Percentiles rank a stretch among this genome's conserved stretches.
phyloP scores from a whole-genome alignment of 2,113 vertebrate genomes.

The Hirundichthys speculiger region DNA sequence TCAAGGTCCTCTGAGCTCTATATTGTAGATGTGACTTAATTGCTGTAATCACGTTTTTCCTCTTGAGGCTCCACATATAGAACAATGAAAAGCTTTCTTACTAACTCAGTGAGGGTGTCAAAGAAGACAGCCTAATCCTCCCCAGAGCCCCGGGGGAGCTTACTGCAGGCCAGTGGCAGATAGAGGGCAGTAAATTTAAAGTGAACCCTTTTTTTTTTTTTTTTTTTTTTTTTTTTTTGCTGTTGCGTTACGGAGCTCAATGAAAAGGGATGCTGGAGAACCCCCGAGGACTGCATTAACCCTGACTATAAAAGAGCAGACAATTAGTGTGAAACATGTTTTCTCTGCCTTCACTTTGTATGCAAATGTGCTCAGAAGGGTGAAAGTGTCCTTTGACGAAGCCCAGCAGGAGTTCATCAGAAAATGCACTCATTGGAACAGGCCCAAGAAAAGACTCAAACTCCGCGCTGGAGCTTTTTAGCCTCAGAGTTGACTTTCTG shows the following conservation, averaged over 20 bases:
- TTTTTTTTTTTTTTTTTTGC: neutral
- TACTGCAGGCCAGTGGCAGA: slow-evolving; percentile 69
- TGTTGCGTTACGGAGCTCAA: slow-evolving; percentile 48
- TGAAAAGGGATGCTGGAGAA: slow-evolving; percentile 75
- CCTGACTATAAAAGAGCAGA: slow-evolving; percentile 78
- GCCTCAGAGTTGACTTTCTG: slow-evolving; percentile 65
- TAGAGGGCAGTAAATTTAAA: slow-evolving; percentile 81
- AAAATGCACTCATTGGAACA: slow-evolving; percentile 66
- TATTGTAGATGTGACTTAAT: slow-evolving; percentile 48
- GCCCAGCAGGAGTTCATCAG: slow-evolving; percentile 74
- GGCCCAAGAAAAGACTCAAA: slow-evolving; percentile 59
- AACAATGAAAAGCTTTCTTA: slow-evolving; percentile 63
- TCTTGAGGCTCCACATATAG: slow-evolving; percentile 48
- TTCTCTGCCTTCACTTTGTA: slow-evolving; percentile 84
- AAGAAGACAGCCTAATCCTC: slow-evolving; percentile 65
- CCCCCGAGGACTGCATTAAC: slow-evolving; percentile 84
- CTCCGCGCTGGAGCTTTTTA: slow-evolving; percentile 32
- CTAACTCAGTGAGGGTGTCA: slow-evolving; percentile 61
- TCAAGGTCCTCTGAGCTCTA: slow-evolving; percentile 28
- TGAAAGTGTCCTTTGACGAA: slow-evolving; percentile 81
- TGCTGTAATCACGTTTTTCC: slow-evolving; percentile 58
- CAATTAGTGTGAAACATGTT: slow-evolving; percentile 85
- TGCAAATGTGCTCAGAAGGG: slow-evolving; percentile 81
- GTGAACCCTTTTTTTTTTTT: slow-evolving; percentile 61
- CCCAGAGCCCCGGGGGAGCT: slow-evolving; percentile 54